Base-by-base conservation (phyloP, 1,140 invertebrate genomes). In the Neodiprion lecontei region DNA sequence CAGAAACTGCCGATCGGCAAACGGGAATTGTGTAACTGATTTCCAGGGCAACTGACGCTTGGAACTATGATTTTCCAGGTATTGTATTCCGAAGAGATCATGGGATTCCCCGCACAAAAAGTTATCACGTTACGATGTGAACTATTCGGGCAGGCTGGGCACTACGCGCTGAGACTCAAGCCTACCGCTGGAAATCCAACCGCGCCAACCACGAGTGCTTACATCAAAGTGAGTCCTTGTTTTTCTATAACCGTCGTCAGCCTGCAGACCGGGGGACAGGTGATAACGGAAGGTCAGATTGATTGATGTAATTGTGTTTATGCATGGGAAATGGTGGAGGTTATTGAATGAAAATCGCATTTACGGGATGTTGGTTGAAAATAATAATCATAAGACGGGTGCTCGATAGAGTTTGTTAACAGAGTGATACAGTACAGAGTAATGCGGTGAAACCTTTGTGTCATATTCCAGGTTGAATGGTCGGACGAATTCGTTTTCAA, bases 401-500 rank as follows among this genome's bases (percentile, higher is more conserved):
- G 21, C 61, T 1, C 7, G 0, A n/a, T 66, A 21, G 1, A n/a
- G 1, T 40, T 40, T 40, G 28, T 40, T 40, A 40, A 40, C 28
- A 40, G 28, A 40, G 28, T 40, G 28, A 40, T 40, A 40, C 28
- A 40, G 5, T 40, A 40, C 28, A 40, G 21, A 66, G 28, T 40
- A 5, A 5, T 5, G 28, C 23, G 72, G 48, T 53, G 72, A 72
- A 69, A 48, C 47, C 12, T 21, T 21, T 67, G n/a, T 49, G 7
- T 73, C 11, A 67, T 47, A 14, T 87, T 90, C 1, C 86, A 94
- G 93, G 94, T 94, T 28, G 92, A 94, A 70, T 95, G 94, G 93
- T 95, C 94, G 28, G 92, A 95, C 71, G 92, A 95, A 82, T 96
- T 94, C 80, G 93, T 94, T 9, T 92, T 96, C 80, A 95, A 95